Conservation (phyloP, 2,113 vertebrate species). For the Microcebus tavaratra region DNA sequence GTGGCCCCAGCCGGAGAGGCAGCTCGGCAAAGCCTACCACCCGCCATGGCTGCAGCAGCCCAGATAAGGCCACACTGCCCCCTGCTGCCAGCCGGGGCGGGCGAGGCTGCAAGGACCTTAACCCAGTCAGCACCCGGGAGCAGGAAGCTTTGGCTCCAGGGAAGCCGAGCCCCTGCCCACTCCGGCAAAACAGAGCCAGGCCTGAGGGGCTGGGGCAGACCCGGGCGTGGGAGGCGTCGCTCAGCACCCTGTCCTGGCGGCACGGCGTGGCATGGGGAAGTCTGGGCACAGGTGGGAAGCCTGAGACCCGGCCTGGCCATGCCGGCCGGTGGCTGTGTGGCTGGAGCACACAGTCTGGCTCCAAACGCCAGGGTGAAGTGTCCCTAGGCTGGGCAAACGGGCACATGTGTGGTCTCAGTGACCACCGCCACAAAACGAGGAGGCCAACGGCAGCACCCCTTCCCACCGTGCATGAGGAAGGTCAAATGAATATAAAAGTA, state of each 20-base stretch:
- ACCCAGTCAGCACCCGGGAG: neutral
- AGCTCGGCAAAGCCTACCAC: neutral
- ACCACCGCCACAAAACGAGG: neutral
- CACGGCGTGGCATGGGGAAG: neutral
- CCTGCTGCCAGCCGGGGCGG: conserved; percentile 36
- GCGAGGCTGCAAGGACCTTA: conserved; percentile 7
- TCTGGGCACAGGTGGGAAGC: neutral
- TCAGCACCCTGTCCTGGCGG: neutral
- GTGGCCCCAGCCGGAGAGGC: neutral
- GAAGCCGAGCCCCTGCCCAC: neutral
- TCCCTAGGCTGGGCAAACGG: neutral
- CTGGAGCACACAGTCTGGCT: neutral
- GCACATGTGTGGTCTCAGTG: neutral
- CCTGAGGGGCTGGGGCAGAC: neutral
- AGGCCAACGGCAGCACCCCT: rapidly evolving
- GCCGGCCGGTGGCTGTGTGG: neutral
- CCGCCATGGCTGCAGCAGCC: neutral
- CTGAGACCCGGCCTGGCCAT: neutral
- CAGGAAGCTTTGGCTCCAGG: neutral
- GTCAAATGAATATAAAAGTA: rapidly evolving
- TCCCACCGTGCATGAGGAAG: neutral
- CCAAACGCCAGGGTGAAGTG: neutral
- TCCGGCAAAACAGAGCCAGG: neutral
- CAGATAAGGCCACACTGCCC: neutral
- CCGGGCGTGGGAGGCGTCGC: neutral